These are phyloP conservation scores for Alviniconcha marisindica DNA, from an alignment of 1,140 invertebrate species.

Conservation along the genomic window DNA sequence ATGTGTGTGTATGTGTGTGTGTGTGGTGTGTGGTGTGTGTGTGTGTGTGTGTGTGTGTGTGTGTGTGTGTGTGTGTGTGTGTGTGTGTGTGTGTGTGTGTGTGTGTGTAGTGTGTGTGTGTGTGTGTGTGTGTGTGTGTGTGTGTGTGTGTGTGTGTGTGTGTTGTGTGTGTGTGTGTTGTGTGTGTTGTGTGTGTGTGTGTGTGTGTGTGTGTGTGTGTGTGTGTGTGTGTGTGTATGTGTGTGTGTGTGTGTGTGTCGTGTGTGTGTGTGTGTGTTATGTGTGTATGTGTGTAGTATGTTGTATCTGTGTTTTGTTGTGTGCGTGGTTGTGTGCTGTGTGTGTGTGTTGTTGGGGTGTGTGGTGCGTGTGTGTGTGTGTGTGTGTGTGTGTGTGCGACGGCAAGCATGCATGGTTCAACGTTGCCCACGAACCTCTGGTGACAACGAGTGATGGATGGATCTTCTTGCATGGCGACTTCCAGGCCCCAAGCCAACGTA, in stretches of 20 bases:
- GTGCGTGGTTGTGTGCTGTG: background rate
- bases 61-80: background rate
- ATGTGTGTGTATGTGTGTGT: no score
- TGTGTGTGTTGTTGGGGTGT: no score
- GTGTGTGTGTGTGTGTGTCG: background rate
- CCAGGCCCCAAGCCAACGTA: background rate
- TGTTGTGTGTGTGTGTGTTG: background rate
- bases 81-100: background rate
- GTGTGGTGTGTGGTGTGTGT: background rate
- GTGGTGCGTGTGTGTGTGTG: no score
- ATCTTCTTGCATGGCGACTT: slow-evolving; percentile 29
- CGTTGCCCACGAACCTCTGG: background rate
- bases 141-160: background rate
- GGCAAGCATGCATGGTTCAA: background rate
- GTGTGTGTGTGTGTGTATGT: background rate
- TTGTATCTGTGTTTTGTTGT: background rate
- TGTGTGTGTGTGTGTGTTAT: slow-evolving; percentile 6
- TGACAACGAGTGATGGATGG: slow-evolving; percentile 34
- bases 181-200: background rate
- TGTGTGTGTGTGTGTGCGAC: background rate
- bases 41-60: no score
- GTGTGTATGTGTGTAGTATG: no score
- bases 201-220: background rate
- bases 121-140: background rate
- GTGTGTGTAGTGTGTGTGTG: background rate